phyloP scores from a whole-genome alignment of 2,113 vertebrate species.

The Myiozetetes cayanensis region DNA sequence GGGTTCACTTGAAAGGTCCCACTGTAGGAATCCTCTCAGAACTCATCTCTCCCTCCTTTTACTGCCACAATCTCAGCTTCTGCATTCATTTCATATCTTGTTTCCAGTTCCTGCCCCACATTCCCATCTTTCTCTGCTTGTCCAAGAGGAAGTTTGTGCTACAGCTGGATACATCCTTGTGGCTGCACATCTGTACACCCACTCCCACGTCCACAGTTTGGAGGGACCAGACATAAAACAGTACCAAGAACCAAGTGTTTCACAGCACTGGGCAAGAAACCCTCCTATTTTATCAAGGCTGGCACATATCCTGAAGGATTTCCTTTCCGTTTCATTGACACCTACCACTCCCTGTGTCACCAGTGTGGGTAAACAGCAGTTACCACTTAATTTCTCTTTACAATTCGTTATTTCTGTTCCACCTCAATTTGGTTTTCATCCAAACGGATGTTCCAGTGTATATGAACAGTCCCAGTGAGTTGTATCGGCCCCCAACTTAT shows the following conservation, averaged over 20 bases:
- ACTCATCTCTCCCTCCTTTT: not conserved
- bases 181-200: not conserved
- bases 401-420: not conserved
- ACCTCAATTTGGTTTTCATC: not conserved
- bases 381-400: not conserved
- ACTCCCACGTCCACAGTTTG: not conserved
- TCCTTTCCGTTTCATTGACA: not conserved
- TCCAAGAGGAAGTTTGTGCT: not conserved
- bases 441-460: not conserved
- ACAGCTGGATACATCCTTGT: not conserved
- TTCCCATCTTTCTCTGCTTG: not conserved
- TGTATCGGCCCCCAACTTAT: not conserved
- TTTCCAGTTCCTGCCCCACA: not conserved
- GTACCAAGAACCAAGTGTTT: not conserved
- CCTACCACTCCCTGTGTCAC: not conserved
- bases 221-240: not conserved
- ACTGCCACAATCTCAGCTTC: not conserved
- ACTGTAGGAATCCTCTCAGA: not conserved
- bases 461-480: fast-evolving
- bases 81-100: not conserved
- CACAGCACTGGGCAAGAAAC: not conserved
- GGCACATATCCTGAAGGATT: not conserved
- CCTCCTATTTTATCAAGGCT: not conserved
- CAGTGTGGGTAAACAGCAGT: not conserved
- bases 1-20: not conserved